A percentile compares a stretch with the other conserved stretches of the same genome.
phyloP scores from a whole-genome alignment of 2,797 vertebrate species.

The Xerus rutilus region DNA sequence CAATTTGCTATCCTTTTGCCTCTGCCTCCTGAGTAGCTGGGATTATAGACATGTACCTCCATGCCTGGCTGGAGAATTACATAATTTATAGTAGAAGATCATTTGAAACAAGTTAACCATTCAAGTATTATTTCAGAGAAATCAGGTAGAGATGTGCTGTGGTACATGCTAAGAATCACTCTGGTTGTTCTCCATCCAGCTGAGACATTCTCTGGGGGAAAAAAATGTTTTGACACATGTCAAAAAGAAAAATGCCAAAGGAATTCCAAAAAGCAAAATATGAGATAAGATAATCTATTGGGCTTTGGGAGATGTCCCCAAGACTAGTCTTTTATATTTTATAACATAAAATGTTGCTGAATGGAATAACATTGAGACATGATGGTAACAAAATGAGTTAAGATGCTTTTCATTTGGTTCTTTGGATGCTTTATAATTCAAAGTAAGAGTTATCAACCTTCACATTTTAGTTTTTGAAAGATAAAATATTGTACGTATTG shows the following conservation, averaged over 20 bases:
- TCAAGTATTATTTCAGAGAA: conserved; percentile 29
- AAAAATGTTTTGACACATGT: conserved; percentile 41
- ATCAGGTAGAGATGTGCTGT: neutral
- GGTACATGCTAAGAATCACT: neutral
- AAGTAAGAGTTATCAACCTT: conserved; percentile 20
- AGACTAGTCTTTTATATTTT: neutral
- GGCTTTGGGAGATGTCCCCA: neutral
- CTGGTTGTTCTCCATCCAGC: neutral
- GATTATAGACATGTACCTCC: neutral
- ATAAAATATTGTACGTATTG: neutral
- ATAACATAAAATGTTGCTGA: neutral
- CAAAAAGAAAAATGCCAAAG: neutral
- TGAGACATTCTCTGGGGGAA: conserved; percentile 4
- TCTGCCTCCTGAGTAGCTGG: neutral
- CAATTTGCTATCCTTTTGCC: neutral
- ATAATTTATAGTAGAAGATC: neutral
- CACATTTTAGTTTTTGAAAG: conserved; percentile 55
- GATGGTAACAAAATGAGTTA: neutral
- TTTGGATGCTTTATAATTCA: conserved; percentile 48
- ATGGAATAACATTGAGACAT: conserved; percentile 10
- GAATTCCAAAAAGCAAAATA: neutral
- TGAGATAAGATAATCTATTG: neutral
- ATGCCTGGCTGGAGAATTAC: neutral
- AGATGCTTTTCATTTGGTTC: neutral
- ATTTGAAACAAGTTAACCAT: conserved; percentile 32